Percentiles rank a stretch among this genome's conserved stretches.
These are phyloP conservation scores for Lithophane socia DNA, from an alignment of 2,888 invertebrate species.

Conservation along the genomic window DNA sequence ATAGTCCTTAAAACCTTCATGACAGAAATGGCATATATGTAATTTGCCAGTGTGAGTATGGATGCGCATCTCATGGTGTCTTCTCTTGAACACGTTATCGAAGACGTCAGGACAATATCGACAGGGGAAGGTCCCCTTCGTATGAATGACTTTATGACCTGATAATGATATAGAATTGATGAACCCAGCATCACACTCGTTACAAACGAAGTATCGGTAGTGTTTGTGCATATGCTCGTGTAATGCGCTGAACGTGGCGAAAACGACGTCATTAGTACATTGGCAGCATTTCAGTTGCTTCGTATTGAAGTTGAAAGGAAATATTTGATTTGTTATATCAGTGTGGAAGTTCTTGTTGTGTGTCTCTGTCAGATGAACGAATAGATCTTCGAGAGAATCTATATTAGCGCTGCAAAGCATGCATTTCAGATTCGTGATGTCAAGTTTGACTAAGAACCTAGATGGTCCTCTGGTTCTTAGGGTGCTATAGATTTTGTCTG, in stretches of 20 bases:
- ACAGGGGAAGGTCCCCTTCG: constrained; percentile 74
- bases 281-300: constrained; percentile 54
- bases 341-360: constrained; percentile 56
- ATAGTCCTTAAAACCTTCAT: constrained; percentile 69
- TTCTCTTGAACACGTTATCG: constrained; percentile 79
- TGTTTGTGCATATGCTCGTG: constrained; percentile 77
- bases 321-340: constrained; percentile 67
- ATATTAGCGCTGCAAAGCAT: constrained; percentile 54
- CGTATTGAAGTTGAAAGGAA: constrained; percentile 64
- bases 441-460: constrained; percentile 43
- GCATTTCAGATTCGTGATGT: constrained; percentile 56
- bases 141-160: constrained; percentile 72
- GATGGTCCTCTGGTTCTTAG: constrained; percentile 31
- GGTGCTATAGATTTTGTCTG: constrained; percentile 28
- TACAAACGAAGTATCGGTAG: constrained; percentile 78
- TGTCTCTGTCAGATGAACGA: constrained; percentile 48
- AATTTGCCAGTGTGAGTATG: constrained; percentile 64
- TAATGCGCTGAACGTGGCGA: constrained; percentile 67
- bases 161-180: constrained; percentile 69
- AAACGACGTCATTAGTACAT: constrained; percentile 49
- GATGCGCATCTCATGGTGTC: constrained; percentile 81
- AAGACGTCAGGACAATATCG: constrained; percentile 81
- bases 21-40: constrained; percentile 73
- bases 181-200: constrained; percentile 76
- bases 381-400: constrained; percentile 46